Conservation (phyloP, 64 coral and sea anemone genomes). For the Stichodactyla mertensii region DNA sequence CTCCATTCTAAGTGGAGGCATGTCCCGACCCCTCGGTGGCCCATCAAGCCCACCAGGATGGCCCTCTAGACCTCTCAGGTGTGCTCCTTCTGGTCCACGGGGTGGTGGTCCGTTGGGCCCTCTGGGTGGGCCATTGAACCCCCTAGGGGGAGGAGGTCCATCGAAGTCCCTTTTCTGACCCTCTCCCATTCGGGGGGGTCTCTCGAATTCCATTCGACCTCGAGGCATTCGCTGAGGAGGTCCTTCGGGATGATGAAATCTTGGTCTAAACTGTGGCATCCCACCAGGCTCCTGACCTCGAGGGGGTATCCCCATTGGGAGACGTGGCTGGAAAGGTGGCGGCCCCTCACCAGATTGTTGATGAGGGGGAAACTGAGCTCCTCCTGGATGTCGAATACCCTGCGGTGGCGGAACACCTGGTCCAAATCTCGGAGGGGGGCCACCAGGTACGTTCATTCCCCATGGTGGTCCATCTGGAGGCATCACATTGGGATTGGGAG, state of each 20-base stretch:
- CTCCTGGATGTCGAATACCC: slow-evolving; percentile 11
- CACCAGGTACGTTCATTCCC: slow-evolving; percentile 37
- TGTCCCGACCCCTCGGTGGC: not conserved
- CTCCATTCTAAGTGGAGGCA: not conserved
- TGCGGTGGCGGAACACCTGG: slow-evolving; percentile 47
- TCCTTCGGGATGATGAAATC: slow-evolving; percentile 39
- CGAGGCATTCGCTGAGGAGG: not conserved
- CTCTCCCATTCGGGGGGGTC: not conserved
- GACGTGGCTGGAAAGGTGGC: slow-evolving; percentile 27
- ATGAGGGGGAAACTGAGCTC: slow-evolving; percentile 23
- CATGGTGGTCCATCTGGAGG: slow-evolving; percentile 50
- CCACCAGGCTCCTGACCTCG: slow-evolving; percentile 29
- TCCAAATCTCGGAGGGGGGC: slow-evolving; percentile 33
- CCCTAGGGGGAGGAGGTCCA: not conserved
- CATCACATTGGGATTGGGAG: slow-evolving; percentile 53
- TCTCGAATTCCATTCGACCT: not conserved
- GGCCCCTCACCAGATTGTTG: slow-evolving; percentile 23
- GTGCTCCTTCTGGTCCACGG: slow-evolving; percentile 20
- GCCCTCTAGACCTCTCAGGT: slow-evolving; percentile 19
- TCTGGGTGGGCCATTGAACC: not conserved
- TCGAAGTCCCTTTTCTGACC: not conserved
- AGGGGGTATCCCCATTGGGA: slow-evolving; percentile 27
- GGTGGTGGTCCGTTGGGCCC: slow-evolving; percentile 31
- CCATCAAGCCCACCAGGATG: not conserved
- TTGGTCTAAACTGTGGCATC: slow-evolving; percentile 24